Conservation (phyloP, 1,140 invertebrate genomes). For the Meloidogyne exigua region DNA sequence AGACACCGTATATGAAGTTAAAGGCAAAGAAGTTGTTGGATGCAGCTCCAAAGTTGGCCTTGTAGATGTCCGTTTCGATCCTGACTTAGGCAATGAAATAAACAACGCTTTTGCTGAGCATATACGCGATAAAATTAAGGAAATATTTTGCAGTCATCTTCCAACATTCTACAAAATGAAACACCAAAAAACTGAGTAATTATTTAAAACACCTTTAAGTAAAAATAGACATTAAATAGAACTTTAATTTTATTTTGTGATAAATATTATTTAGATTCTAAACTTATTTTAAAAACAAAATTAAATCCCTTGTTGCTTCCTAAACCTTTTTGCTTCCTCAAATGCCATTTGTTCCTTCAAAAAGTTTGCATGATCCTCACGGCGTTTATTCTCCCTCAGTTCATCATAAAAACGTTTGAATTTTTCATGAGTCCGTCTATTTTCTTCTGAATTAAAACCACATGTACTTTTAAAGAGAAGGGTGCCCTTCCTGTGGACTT, state of each 20-base stretch:
- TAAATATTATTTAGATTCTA: background rate
- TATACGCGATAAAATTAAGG: background rate
- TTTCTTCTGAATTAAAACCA: background rate
- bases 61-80: background rate
- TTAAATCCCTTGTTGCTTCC: constrained; percentile 17
- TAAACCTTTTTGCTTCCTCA: constrained; percentile 9
- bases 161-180: background rate
- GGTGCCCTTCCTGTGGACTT: too few relatives aligned
- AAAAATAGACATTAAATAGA: too few relatives aligned
- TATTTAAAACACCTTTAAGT: background rate
- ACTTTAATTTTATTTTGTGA: too few relatives aligned
- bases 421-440: background rate
- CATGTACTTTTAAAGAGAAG: too few relatives aligned
- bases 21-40: background rate
- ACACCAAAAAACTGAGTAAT: background rate
- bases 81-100: background rate
- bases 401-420: constrained; percentile 11
- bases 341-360: constrained; percentile 23
- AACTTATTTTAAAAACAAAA: background rate
- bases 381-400: background rate
- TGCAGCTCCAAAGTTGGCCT: background rate
- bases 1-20: background rate
- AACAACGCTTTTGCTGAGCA: background rate
- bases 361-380: constrained; percentile 17
- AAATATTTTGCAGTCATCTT: background rate